Evolutionary conservation across 2,113 vertebrate species (phyloP), one percentile per base, ranked within the genome.

Genomic region (Bujurquina vittata): DNA sequence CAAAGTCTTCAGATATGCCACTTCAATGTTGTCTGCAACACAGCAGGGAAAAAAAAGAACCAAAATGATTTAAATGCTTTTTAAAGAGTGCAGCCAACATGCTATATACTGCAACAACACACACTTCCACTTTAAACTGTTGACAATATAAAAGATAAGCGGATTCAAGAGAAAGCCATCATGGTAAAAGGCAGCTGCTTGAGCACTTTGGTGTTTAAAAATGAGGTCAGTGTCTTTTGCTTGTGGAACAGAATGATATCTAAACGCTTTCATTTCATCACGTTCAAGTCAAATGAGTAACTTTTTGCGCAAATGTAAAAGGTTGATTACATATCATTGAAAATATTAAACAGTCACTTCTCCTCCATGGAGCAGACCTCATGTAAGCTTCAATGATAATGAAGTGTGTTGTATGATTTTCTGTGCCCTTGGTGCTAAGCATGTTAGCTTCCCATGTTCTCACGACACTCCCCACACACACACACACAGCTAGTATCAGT

Each of bases 1-100:
- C 88, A 99, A 84, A 5, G 97, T 99, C 95, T 99, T 99, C 89
- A 99, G 96, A 95, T 97, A 97, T 15, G 97, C 95, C 89, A 99
- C 98, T 95, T 99, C 98, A 91, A 96, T 96, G 85, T 98, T 99
- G 95, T 99, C 98, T 99, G 94, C 63, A 95, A 94, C 23, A 94
- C 11, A 84, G 73, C 20, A 79, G 22, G 7, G 12, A n/a, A 7
- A 55, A 59, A 26, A 26, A 26, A 26, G 26, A 26, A 26, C 26
- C 26, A 26, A 26, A 9, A 15, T 60, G 10, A 31, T 10, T 60
- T 60, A 1, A 18, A 59, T 33, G n/a, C 33, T 3, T 40, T 62
- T 37, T 2, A 14, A 62, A 62, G 35, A 65, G 11, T 43, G 35
- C 35, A 65, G 62, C 35, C 61, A 65, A 7, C 35, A 65, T 65